These are phyloP conservation scores for Tragopan temminckii DNA, from an alignment of 2,797 vertebrate genomes.

Conservation along the genomic window DNA sequence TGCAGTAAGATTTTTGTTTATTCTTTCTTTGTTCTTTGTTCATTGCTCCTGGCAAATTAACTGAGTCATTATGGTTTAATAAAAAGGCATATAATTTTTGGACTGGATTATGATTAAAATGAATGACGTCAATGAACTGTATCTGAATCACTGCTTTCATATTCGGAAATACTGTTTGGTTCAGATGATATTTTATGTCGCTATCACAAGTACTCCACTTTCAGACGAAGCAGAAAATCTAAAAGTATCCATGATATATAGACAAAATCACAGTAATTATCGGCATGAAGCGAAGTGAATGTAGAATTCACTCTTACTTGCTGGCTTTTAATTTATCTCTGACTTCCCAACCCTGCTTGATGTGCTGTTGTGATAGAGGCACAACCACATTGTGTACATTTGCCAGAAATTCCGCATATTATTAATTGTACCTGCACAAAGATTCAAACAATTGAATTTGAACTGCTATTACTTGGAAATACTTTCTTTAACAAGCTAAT, in stretches of 20 bases:
- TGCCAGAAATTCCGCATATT: neutral
- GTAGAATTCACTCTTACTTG: neutral
- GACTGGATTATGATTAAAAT: constrained; percentile 26
- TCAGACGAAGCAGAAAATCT: neutral
- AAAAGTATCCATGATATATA: neutral
- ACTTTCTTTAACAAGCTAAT: neutral
- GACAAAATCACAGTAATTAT: neutral
- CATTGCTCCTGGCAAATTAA: constrained; percentile 8
- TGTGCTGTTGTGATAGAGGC: neutral
- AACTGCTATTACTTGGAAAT: neutral
- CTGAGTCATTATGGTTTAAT: neutral
- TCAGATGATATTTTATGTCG: neutral
- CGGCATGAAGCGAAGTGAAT: neutral
- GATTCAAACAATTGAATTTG: neutral
- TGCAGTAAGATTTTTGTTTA: neutral
- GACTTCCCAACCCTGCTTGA: neutral
- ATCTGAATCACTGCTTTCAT: constrained; percentile 1
- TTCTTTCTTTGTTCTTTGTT: too few relatives aligned
- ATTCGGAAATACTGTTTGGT: neutral
- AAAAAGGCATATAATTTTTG: neutral
- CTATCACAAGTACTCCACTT: neutral
- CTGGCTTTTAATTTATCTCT: neutral
- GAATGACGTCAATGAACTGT: neutral
- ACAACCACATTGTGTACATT: neutral
- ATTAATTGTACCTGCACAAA: neutral